Evolutionary conservation across 2,797 vertebrate species (phyloP).

Genomic region (Argentina silus): DNA sequence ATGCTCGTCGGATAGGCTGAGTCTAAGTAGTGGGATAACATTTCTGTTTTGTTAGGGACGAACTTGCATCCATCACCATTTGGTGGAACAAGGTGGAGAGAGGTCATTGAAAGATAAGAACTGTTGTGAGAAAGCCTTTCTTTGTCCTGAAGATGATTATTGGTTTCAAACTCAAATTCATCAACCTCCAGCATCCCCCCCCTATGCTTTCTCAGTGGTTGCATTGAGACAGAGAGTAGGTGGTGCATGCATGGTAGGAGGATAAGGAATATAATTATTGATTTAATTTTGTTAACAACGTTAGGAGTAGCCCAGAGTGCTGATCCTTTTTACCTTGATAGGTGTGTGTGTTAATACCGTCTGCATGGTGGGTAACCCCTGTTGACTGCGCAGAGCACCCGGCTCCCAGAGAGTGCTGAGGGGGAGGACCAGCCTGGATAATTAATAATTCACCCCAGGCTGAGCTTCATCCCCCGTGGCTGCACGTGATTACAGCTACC

Average conservation of each 20-base stretch:
- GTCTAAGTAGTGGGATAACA: no score
- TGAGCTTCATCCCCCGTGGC: conserved; percentile 69
- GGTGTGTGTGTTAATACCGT: conserved; percentile 74
- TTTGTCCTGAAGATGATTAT: conserved; percentile 75
- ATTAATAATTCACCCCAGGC: conserved; percentile 83
- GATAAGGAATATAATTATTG: conserved; percentile 66
- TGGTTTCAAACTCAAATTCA: conserved; percentile 73
- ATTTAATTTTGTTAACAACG: conserved; percentile 74
- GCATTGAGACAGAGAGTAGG: conserved; percentile 48
- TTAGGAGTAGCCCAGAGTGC: conserved; percentile 65
- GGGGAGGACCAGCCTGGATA: conserved; percentile 73
- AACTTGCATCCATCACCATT: no score
- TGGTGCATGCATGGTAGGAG: conserved; percentile 60
- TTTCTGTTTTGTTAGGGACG: no score
- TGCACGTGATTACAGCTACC: conserved; percentile 77
- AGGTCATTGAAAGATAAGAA: conserved; percentile 68
- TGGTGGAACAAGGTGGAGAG: conserved; percentile 55
- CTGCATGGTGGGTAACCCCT: conserved; percentile 67
- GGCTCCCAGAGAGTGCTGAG: conserved; percentile 63
- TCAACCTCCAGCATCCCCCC: conserved; percentile 61
- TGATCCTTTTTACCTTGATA: conserved; percentile 79
- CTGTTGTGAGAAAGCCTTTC: conserved; percentile 60
- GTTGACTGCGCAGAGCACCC: conserved; percentile 33
- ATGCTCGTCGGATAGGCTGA: no score
- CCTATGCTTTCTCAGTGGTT: conserved; percentile 24